Evolutionary conservation across 2,113 vertebrate genomes (phyloP).

Genomic region (Lophochroa leadbeateri): DNA sequence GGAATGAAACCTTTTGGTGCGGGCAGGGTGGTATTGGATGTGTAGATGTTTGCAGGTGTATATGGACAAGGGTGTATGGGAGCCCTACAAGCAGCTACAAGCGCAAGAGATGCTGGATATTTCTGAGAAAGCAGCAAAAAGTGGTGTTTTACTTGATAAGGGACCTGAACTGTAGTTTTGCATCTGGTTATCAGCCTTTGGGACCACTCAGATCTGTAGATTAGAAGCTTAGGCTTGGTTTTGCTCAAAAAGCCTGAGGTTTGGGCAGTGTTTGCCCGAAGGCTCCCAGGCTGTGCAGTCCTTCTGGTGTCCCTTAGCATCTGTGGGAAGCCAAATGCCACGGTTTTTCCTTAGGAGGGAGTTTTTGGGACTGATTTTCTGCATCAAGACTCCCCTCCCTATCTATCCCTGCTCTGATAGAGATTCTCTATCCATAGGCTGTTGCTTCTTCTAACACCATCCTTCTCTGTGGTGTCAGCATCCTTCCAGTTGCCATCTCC

Average conservation of each 20-base stretch:
- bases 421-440: not conserved
- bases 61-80: rapidly evolving
- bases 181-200: not conserved
- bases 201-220: not conserved
- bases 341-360: rapidly evolving
- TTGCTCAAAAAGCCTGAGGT: not conserved
- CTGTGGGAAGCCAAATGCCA: not conserved
- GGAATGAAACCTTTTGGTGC: not conserved
- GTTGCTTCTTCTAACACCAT: not conserved
- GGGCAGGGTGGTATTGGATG: not conserved
- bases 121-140: not conserved
- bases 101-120: not conserved
- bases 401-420: not conserved
- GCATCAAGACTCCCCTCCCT: not conserved
- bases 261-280: not conserved
- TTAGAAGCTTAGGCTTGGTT: not conserved
- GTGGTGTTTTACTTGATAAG: not conserved
- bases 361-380: rapidly evolving
- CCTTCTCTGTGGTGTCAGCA: rapidly evolving
- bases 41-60: not conserved
- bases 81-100: not conserved
- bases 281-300: not conserved
- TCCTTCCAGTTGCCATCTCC: not conserved
- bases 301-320: not conserved
- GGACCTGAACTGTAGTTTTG: not conserved